A percentile compares a stretch with the other conserved stretches of the same genome.
Conservation (phyloP, 2,888 invertebrate species). For the Blastobasis adustella region DNA sequence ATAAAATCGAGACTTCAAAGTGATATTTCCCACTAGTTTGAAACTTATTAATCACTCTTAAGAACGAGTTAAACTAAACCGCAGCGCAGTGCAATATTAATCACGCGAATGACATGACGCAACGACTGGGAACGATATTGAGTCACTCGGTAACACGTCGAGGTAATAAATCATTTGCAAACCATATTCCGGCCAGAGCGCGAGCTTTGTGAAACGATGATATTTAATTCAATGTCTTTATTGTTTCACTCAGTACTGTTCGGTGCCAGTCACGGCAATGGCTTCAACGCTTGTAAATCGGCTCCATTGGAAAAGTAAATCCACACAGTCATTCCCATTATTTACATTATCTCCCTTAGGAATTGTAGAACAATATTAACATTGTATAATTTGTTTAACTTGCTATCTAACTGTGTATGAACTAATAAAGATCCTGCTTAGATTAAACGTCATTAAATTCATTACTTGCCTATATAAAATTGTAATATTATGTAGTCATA, state of each 20-base stretch:
- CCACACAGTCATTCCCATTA: neutral
- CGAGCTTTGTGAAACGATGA: conserved; percentile 25
- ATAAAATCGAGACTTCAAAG: no score
- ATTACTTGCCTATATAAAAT: no score
- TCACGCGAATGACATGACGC: conserved; percentile 43
- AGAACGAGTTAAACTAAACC: neutral
- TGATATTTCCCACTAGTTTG: no score
- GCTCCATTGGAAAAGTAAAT: conserved; percentile 21
- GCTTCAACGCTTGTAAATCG: conserved; percentile 28
- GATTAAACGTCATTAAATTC: no score
- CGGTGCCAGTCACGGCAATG: conserved; percentile 31
- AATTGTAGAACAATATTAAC: no score
- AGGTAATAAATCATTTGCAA: conserved; percentile 40
- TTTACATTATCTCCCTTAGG: no score
- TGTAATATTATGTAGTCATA: no score
- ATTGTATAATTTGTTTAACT: no score
- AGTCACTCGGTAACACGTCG: conserved; percentile 30
- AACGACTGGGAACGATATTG: conserved; percentile 38
- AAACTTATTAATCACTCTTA: conserved; percentile 2
- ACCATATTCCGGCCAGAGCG: conserved; percentile 7
- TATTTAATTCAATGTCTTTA: conserved; percentile 37
- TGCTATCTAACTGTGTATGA: no score
- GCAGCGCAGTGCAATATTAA: conserved; percentile 29
- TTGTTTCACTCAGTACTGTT: conserved; percentile 24
- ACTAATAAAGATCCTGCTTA: no score